Base-by-base conservation (phyloP, 2,797 vertebrate genomes). In the Tragelaphus oryx region DNA sequence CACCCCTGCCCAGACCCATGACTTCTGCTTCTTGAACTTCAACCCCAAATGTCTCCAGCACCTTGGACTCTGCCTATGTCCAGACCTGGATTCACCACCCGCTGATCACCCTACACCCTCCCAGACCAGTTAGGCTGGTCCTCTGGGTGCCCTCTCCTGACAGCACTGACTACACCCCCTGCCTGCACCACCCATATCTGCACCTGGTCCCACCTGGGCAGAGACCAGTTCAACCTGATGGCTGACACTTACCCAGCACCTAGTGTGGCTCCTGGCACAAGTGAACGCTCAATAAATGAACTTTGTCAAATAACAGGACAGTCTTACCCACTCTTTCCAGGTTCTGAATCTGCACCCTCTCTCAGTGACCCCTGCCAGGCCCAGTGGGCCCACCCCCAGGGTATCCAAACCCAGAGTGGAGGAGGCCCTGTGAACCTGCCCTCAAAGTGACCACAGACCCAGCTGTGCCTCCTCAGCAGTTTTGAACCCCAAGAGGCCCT, bases 121-220 rank as follows among this genome's bases (percentile, higher is more conserved):
- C 3, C 54, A 68, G 76, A 68, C 5, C 3, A 22, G n/a, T 7
- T 17, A 18, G 24, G 44, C 44, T n/a, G 54, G 16, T 54, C 83
- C 59, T 71, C 30, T 33, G 52, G 68, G 26, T 14, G 9, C 50
- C n/a, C 57, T 50, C 46, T 60, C 57, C 54, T 30, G 44, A 33
- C 3, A 20, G 37, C 3, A 0, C 52, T 28, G 46, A 44, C 26
- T 4, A 0, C 0, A 2, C 9, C 20, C 28, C 3, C 26, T 68
- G 50, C 44, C 28, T 12, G 13, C 16, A n/a, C 76, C 22, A 75
- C 54, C 17, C 6, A 1, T 11, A 17, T 3, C 16, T n/a, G 33
- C 44, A 12, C 37, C 37, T 24, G 37, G 68, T 13, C 37, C 50
- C 20, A 13, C 33, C 41, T 26, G 91, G 76, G 22, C 26, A 22